These are phyloP conservation scores for Misgurnus anguillicaudatus DNA, from an alignment of 2,113 vertebrate species.

Conservation along the genomic window DNA sequence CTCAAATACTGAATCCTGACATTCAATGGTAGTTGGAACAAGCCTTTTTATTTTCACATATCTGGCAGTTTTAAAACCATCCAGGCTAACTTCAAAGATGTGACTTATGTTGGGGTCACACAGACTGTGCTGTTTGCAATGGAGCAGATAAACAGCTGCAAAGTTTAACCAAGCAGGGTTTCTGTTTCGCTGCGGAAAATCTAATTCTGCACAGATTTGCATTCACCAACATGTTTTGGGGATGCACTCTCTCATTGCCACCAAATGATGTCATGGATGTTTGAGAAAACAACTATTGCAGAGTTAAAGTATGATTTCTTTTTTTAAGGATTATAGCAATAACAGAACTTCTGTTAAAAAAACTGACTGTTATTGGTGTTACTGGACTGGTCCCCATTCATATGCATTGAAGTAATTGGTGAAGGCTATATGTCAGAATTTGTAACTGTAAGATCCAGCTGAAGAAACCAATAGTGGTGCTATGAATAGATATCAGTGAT, in stretches of 20 bases:
- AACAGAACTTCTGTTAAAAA: neutral
- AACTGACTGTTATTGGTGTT: neutral
- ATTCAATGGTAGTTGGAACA: slow-evolving; percentile 73
- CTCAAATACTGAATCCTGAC: slow-evolving; percentile 64
- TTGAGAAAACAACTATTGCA: neutral
- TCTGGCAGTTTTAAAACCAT: neutral
- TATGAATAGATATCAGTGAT: neutral
- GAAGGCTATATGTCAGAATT: neutral
- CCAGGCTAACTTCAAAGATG: neutral
- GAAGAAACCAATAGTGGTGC: slow-evolving; percentile 1
- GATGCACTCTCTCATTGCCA: neutral
- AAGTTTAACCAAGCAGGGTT: neutral
- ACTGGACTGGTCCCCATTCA: neutral
- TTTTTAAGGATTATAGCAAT: slow-evolving; percentile 23
- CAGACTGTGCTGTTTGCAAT: neutral
- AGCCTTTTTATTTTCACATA: neutral
- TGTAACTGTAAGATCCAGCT: neutral
- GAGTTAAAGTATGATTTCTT: neutral
- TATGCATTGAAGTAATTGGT: neutral
- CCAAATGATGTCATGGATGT: slow-evolving; percentile 26
- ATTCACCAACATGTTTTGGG: slow-evolving; percentile 10
- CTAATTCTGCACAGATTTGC: slow-evolving; percentile 14
- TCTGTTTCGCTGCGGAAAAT: neutral
- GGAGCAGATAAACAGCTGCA: neutral
- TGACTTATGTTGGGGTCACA: neutral